These are phyloP conservation scores for Galleria mellonella DNA, from an alignment of 1,140 invertebrate genomes.

Conservation along the genomic window DNA sequence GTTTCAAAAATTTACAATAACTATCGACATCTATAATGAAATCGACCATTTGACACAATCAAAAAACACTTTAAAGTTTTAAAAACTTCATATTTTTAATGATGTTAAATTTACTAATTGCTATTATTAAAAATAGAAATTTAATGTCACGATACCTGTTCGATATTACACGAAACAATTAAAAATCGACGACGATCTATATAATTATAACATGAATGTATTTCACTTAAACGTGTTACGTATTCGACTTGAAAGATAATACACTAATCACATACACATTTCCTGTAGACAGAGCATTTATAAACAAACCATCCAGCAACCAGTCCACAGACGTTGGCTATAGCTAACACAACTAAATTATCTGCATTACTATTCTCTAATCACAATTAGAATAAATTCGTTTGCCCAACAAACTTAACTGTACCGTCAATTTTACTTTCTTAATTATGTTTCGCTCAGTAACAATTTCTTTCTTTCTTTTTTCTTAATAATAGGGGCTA, in stretches of 20 bases:
- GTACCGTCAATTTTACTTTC: too few species aligned
- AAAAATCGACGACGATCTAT: constrained; percentile 18
- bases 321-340: too few species aligned
- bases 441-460: too few species aligned
- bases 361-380: too few species aligned
- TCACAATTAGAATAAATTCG: too few species aligned
- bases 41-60: constrained; percentile 23
- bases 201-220: neutral
- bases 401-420: too few species aligned
- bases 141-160: constrained; percentile 16
- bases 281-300: neutral
- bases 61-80: constrained; percentile 16
- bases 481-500: too few species aligned
- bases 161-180: constrained; percentile 13
- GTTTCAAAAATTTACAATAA: constrained; percentile 27
- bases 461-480: too few species aligned
- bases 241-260: too few species aligned
- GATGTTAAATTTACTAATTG: constrained; percentile 15
- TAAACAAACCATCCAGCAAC: too few species aligned
- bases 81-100: constrained; percentile 19
- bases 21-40: constrained; percentile 20
- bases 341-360: too few species aligned
- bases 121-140: constrained; percentile 23
- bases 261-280: neutral
- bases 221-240: too few species aligned